Percentiles rank a stretch among this genome's conserved stretches.
Evolutionary conservation across 1,140 invertebrate genomes (phyloP).

Genomic region (Drosophila azteca): DNA sequence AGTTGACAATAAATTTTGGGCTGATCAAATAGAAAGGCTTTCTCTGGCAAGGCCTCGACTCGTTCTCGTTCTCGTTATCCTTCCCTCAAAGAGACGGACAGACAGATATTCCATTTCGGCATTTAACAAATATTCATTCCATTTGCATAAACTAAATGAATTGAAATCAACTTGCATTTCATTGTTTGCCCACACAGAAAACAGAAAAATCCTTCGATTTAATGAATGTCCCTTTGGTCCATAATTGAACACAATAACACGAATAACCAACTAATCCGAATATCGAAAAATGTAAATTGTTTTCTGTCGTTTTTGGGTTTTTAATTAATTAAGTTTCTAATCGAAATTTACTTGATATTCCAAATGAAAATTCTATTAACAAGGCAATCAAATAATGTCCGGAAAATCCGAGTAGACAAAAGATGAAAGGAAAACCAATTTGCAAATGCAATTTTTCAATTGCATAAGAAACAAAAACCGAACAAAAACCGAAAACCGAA

Average conservation of each 20-base stretch:
- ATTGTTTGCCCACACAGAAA: too few species aligned
- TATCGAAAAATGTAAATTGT: constrained; percentile 3
- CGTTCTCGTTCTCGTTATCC: too few species aligned
- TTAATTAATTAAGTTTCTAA: neutral
- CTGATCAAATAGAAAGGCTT: constrained; percentile 30
- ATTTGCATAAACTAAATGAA: constrained; percentile 44
- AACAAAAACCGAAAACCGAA: constrained; percentile 24
- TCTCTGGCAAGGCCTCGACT: constrained; percentile 3
- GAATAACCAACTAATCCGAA: neutral
- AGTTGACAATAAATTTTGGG: constrained; percentile 41
- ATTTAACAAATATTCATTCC: constrained; percentile 32
- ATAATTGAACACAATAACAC: neutral
- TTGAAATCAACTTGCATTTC: constrained; percentile 32
- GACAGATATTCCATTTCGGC: constrained; percentile 18
- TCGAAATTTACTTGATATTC: neutral
- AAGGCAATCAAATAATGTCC: neutral
- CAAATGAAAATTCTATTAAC: neutral
- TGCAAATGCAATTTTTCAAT: neutral
- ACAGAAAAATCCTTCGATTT: neutral
- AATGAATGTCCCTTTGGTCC: constrained; percentile 4
- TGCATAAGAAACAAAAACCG: too few species aligned
- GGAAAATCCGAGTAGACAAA: neutral
- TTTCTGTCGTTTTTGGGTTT: neutral
- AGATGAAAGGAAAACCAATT: neutral
- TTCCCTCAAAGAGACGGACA: neutral